phyloP scores from a whole-genome alignment of 35 echinoderm and acorn worm species.

The Diadema setosum region DNA sequence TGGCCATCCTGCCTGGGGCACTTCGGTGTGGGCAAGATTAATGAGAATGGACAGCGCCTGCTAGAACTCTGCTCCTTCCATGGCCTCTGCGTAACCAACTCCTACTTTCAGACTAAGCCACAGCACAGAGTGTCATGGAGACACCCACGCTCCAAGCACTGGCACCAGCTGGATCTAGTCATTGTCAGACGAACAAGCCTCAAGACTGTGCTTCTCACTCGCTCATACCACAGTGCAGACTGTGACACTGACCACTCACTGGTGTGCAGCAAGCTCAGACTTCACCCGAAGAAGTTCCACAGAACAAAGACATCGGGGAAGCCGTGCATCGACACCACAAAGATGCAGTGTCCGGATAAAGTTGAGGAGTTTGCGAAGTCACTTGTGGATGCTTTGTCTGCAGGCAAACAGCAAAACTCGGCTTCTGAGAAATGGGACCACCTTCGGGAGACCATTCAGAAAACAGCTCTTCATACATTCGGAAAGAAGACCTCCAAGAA shows the following conservation, averaged over 20 bases:
- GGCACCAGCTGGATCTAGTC: conserved; percentile 50
- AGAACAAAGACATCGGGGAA: neutral
- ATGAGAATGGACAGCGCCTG: conserved; percentile 49
- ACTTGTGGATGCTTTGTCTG: neutral
- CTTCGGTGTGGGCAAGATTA: conserved; percentile 16
- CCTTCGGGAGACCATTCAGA: neutral
- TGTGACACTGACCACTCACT: conserved; percentile 66
- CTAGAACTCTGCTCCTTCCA: neutral
- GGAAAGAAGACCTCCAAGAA: too few relatives aligned
- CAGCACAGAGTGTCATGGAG: conserved; percentile 54
- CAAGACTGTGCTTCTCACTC: conserved; percentile 30
- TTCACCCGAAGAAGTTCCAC: neutral
- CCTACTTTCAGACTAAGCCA: conserved; percentile 35
- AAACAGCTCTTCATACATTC: neutral
- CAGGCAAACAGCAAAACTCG: neutral
- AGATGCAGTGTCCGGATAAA: neutral
- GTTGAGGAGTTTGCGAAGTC: neutral
- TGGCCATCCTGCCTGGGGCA: conserved; percentile 25
- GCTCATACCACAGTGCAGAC: conserved; percentile 55
- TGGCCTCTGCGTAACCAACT: conserved; percentile 54
- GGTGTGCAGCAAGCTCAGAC: conserved; percentile 10
- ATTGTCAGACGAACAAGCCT: neutral
- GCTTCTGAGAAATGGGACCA: neutral
- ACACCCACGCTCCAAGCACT: conserved; percentile 46
- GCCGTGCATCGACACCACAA: neutral